Conservation (phyloP, 2,888 invertebrate species). For the Drosophila nr. medialis region DNA sequence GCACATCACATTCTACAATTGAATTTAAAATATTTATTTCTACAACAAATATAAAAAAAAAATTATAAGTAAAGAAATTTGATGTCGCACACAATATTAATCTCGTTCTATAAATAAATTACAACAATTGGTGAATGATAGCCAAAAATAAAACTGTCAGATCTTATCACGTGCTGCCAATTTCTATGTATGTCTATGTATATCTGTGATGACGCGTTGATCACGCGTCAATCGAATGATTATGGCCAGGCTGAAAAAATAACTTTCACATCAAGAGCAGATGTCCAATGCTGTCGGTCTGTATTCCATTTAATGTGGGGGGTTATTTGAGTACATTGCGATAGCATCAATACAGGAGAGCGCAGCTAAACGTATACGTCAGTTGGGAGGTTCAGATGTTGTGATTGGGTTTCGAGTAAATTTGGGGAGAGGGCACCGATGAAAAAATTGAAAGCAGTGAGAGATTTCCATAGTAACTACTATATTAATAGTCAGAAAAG, state of each 20-base stretch:
- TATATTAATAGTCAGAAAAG: not conserved
- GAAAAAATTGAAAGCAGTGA: not conserved
- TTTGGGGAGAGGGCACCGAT: not conserved
- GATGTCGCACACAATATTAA: conserved; percentile 30
- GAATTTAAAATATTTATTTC: not conserved
- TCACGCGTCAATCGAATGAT: conserved; percentile 49
- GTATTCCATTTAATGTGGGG: conserved; percentile 22
- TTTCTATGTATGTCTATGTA: conserved; percentile 7
- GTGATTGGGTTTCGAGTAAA: not conserved
- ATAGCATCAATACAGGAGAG: conserved; percentile 21
- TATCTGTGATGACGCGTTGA: conserved; percentile 49
- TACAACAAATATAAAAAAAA: not conserved
- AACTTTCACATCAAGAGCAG: no score
- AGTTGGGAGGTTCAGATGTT: conserved; percentile 5
- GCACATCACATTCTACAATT: not conserved
- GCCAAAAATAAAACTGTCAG: conserved; percentile 57
- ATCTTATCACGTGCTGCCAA: conserved; percentile 69
- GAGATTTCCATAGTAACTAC: not conserved
- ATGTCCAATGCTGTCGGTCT: conserved; percentile 6
- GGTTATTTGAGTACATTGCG: conserved; percentile 28
- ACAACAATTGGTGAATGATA: conserved; percentile 45
- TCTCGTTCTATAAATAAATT: conserved; percentile 65
- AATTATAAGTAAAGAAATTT: not conserved
- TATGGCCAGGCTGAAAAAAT: not conserved
- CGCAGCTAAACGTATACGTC: conserved; percentile 4